Conservation (phyloP, 2,113 vertebrate genomes). For the Cyprinodon tularosa region DNA sequence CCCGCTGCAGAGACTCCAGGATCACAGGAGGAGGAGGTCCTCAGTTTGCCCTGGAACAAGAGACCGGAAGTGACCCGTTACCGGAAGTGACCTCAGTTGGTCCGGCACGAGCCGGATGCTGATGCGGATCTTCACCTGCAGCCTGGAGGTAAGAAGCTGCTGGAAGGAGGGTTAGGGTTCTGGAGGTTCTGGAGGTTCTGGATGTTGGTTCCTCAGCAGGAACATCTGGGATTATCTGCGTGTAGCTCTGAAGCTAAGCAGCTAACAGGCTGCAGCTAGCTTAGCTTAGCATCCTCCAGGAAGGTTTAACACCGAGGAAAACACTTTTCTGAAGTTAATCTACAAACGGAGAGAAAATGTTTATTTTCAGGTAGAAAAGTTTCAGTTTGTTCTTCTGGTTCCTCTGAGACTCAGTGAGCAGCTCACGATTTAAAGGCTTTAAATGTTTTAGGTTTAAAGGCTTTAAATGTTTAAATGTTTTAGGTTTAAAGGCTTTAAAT, state of each 20-base stretch:
- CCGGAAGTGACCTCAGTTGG: too few relatives aligned
- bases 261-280: constrained; percentile 13
- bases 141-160: constrained; percentile 19
- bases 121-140: constrained; percentile 39
- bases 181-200: too few relatives aligned
- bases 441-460: too few relatives aligned
- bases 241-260: neutral
- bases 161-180: neutral
- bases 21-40: too few relatives aligned
- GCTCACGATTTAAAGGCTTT: too few relatives aligned
- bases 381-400: neutral
- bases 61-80: neutral
- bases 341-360: neutral
- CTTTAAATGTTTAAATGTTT: too few relatives aligned
- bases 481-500: too few relatives aligned
- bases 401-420: too few relatives aligned
- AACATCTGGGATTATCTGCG: neutral
- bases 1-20: too few relatives aligned
- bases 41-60: constrained; percentile 1
- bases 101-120: constrained; percentile 52
- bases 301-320: neutral
- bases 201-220: too few relatives aligned
- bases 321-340: neutral
- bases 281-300: neutral
- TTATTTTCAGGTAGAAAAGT: neutral